phyloP scores from a whole-genome alignment of 1,140 invertebrate species.

The Cardiocondyla obscurior region DNA sequence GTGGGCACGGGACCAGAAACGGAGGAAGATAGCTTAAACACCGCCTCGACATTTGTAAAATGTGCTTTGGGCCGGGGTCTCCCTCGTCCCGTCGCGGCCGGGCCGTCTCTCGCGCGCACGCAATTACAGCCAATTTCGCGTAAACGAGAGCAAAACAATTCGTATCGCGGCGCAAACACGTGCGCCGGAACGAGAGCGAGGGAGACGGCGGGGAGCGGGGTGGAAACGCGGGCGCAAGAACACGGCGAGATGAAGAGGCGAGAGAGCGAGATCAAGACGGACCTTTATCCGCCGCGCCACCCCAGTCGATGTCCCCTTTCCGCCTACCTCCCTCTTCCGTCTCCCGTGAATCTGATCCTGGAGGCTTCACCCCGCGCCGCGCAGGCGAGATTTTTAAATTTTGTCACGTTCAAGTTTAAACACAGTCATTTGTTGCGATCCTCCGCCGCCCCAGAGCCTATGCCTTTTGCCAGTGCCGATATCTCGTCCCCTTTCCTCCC shows the following conservation, averaged over 20 bases:
- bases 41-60: slow-evolving; percentile 61
- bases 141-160: slow-evolving; percentile 75
- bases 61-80: slow-evolving; percentile 39
- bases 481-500: slow-evolving; percentile 67
- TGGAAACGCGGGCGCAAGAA: slow-evolving; percentile 56
- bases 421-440: slow-evolving; percentile 83
- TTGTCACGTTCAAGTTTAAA: slow-evolving; percentile 84
- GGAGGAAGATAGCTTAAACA: slow-evolving; percentile 47
- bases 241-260: slow-evolving; percentile 8
- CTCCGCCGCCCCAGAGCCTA: slow-evolving; percentile 71
- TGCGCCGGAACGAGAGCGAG: slow-evolving; percentile 55
- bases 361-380: slow-evolving; percentile 42
- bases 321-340: slow-evolving; percentile 28
- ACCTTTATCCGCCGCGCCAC: slow-evolving; percentile 49
- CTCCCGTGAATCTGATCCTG: slow-evolving; percentile 39
- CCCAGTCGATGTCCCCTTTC: slow-evolving; percentile 42
- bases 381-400: slow-evolving; percentile 82
- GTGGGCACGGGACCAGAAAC: slow-evolving; percentile 41
- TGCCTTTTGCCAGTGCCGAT: slow-evolving; percentile 78
- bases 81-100: neutral
- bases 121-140: slow-evolving; percentile 77
- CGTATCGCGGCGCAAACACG: slow-evolving; percentile 67
- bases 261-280: slow-evolving; percentile 20
- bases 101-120: slow-evolving; percentile 57
- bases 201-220: slow-evolving; percentile 50